phyloP scores from a whole-genome alignment of 2,888 invertebrate genomes.

The Drosophila cognata region DNA sequence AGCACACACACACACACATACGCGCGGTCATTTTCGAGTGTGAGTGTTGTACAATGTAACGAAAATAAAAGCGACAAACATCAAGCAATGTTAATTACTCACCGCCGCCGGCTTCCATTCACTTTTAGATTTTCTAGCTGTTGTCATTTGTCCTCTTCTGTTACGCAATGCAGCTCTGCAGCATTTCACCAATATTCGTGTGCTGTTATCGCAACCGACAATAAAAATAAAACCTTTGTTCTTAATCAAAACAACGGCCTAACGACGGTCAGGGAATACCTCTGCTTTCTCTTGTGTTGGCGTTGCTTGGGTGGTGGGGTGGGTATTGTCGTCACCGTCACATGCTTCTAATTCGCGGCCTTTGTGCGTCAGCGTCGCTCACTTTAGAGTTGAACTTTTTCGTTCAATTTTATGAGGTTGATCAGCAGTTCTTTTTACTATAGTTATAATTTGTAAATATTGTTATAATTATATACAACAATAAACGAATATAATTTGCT shows the following conservation, averaged over 20 bases:
- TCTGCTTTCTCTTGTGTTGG: conserved; percentile 14
- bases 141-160: conserved; percentile 40
- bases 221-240: conserved; percentile 39
- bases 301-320: not conserved
- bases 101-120: conserved; percentile 55
- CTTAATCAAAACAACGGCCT: conserved; percentile 37
- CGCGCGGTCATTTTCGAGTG: conserved; percentile 8
- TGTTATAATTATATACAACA: not conserved
- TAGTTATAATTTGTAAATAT: not conserved
- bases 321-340: conserved; percentile 45
- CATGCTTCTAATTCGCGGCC: conserved; percentile 57
- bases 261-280: conserved; percentile 65
- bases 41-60: conserved; percentile 1
- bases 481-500: not conserved
- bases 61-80: conserved; percentile 23
- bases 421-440: not conserved
- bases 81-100: conserved; percentile 12
- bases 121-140: conserved; percentile 46
- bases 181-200: conserved; percentile 32
- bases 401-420: not conserved
- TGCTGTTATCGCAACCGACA: conserved; percentile 42
- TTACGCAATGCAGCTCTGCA: conserved; percentile 54
- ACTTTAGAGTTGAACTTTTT: conserved; percentile 1
- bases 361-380: conserved; percentile 66
- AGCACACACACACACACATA: conserved; percentile 15